Conservation (phyloP, 2,797 vertebrate species). For the Anomalospiza imberbis region DNA sequence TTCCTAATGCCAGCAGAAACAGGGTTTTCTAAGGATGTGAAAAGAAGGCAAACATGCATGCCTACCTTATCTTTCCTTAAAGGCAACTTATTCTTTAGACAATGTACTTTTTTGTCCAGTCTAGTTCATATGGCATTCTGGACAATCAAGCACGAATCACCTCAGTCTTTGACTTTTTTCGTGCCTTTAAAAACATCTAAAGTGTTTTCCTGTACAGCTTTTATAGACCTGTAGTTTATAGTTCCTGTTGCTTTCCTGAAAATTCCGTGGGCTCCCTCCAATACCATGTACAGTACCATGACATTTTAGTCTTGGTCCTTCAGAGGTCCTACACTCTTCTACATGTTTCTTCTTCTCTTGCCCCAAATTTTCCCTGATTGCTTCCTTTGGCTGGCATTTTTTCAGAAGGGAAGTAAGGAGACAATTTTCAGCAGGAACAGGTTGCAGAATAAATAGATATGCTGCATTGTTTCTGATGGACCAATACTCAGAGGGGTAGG, state of each 20-base stretch:
- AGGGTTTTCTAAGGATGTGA: neutral
- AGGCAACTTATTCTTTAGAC: neutral
- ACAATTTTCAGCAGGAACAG: neutral
- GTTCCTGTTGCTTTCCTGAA: neutral
- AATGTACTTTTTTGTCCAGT: neutral
- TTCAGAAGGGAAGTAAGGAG: neutral
- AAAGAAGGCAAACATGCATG: neutral
- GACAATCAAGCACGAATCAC: neutral
- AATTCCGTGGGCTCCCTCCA: accelerated
- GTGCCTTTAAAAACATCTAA: neutral
- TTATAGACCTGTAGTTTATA: neutral
- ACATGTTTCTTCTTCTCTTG: neutral
- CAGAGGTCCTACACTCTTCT: neutral
- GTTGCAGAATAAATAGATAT: neutral
- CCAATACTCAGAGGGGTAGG: neutral
- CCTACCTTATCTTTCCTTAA: neutral
- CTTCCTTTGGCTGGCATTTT: neutral
- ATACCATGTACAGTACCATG: accelerated
- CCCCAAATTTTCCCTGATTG: neutral
- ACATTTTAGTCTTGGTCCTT: neutral
- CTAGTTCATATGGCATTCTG: neutral
- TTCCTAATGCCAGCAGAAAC: neutral
- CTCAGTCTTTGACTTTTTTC: neutral
- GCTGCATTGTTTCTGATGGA: neutral
- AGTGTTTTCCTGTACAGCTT: neutral